Evolutionary conservation across 2,888 invertebrate species (phyloP), one percentile per base, ranked within the genome.

Genomic region (Ectropis crepuscularia): DNA sequence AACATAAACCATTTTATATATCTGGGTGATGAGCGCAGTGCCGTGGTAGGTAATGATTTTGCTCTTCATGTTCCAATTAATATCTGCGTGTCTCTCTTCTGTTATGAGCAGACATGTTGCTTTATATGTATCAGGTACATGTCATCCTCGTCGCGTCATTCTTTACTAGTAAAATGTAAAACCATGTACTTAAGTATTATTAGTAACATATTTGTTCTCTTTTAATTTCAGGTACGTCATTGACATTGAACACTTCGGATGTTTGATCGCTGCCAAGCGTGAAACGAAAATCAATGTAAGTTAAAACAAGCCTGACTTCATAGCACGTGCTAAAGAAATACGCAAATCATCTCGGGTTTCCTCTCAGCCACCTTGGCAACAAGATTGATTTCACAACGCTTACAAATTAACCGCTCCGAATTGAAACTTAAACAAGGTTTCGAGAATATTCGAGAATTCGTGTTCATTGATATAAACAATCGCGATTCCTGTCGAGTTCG

Each of bases 401-500:
- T 75, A 70, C 67, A 71, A 73, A 75, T 74, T 68, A 71, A 73
- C 71, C 64, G 60, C 66, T 70, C 65, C 67, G 68, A 67, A 71
- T 70, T 67, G 68, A 72, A 74, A 72, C 69, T 76, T 73, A 74
- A 76, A 78, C 73, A 76, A 73, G 71, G 66, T 68, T 75, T 73
- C 58, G 54, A 69, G 73, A 76, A 79, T 81, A 79, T 79, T 79
- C 79, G 75, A 76, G 78, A 72, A 74, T 83, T 72, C 85, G 86
- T 87, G 86, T 84, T 76, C 82, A 78, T 76, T 77, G 78, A 78
- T 80, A 80, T 86, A 89, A 88, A 90, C 87, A 87, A 83, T 86
- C 58, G 86, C 85, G 78, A 78, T 73, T 72, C 82, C 79, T 76
- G 80, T 73, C 55, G 63, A 68, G 68, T 28, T 38, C 47, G 38